Percentiles rank a stretch among this genome's conserved stretches.
Conservation (phyloP, 1,140 invertebrate species). For the Vanessa tameamea region DNA sequence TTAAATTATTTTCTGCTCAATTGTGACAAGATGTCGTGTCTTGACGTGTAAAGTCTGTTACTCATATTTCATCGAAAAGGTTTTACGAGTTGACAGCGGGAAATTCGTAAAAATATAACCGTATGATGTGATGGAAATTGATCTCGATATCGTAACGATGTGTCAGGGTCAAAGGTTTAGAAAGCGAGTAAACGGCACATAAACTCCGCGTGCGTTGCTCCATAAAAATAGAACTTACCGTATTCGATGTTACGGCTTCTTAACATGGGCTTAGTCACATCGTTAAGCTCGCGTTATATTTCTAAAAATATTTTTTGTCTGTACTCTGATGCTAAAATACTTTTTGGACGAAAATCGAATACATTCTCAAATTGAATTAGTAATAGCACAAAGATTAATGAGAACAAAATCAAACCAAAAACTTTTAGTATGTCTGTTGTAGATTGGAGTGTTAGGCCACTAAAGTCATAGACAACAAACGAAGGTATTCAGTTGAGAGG, state of each 20-base stretch:
- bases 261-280: background rate
- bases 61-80: slow-evolving; percentile 28
- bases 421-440: no score
- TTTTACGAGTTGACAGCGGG: slow-evolving; percentile 38
- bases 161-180: slow-evolving; percentile 42
- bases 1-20: no score
- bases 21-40: background rate
- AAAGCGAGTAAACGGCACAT: slow-evolving; percentile 32
- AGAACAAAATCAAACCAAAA: no score
- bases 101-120: slow-evolving; percentile 28
- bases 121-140: slow-evolving; percentile 32
- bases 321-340: no score
- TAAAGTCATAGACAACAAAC: no score
- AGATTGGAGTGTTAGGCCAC: no score
- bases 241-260: slow-evolving; percentile 8
- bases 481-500: no score
- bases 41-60: background rate
- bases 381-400: no score
- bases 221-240: slow-evolving; percentile 21
- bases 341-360: no score
- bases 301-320: no score
- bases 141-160: slow-evolving; percentile 40
- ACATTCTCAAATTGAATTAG: no score
- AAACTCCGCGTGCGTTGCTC: slow-evolving; percentile 26
- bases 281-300: no score